Conservation (phyloP, 2,113 vertebrate species). For the Murina feae region DNA sequence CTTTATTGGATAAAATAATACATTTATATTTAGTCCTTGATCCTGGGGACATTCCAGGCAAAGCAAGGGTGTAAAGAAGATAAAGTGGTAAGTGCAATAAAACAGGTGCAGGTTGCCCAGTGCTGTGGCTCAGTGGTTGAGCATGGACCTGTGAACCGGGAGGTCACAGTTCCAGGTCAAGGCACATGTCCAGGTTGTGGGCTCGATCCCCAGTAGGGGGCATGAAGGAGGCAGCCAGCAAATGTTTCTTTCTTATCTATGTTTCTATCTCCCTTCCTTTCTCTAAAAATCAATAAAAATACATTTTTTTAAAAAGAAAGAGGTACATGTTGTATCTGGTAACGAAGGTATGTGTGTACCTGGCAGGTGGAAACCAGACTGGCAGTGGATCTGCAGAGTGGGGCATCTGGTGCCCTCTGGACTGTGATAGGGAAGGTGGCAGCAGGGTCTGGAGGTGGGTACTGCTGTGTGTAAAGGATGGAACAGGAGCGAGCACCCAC, state of each 20-base stretch:
- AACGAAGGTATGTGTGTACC: neutral
- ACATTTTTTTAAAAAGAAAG: neutral
- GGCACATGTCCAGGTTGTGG: too few relatives aligned
- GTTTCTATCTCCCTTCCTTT: too few relatives aligned
- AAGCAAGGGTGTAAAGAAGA: neutral
- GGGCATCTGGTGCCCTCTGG: neutral
- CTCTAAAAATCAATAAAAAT: too few relatives aligned
- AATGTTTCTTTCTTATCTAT: too few relatives aligned
- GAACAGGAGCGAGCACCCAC: neutral
- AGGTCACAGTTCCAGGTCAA: too few relatives aligned
- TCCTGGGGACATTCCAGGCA: neutral
- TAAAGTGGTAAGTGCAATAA: neutral
- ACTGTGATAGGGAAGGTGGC: neutral
- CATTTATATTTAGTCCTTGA: neutral
- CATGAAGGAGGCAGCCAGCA: too few relatives aligned
- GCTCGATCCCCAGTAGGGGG: too few relatives aligned
- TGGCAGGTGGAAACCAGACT: neutral
- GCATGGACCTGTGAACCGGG: too few relatives aligned
- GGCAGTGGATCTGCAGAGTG: fast-evolving
- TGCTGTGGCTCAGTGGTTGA: too few relatives aligned
- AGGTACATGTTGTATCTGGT: neutral
- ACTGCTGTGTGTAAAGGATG: neutral
- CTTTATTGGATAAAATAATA: neutral
- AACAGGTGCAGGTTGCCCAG: neutral
- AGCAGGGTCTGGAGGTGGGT: neutral